Conservation (phyloP, 2,113 vertebrate species). For the Zosterops borbonicus region DNA sequence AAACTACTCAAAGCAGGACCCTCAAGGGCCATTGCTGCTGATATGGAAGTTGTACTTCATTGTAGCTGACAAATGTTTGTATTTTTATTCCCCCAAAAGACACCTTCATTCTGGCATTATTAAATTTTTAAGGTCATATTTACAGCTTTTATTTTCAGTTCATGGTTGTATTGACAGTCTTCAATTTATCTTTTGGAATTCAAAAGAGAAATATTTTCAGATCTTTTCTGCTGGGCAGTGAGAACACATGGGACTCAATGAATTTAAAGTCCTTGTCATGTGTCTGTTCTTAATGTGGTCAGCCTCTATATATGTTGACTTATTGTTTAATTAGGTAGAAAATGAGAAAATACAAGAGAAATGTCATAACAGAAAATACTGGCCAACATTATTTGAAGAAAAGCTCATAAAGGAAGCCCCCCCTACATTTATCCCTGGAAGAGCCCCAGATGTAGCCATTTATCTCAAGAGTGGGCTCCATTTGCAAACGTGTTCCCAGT, state of each 20-base stretch:
- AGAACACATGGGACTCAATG: neutral
- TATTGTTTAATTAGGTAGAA: conserved; percentile 60
- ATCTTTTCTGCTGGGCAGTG: neutral
- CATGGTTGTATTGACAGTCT: neutral
- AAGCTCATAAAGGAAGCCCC: neutral
- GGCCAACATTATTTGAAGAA: neutral
- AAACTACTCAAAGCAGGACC: neutral
- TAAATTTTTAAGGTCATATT: conserved; percentile 27
- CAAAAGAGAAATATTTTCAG: neutral
- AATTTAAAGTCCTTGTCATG: neutral
- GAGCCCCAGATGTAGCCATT: neutral
- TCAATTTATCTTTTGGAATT: neutral
- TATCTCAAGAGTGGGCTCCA: neutral
- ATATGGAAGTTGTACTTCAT: neutral
- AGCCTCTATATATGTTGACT: neutral
- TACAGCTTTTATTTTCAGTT: conserved; percentile 33
- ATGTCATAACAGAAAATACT: neutral
- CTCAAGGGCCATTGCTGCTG: neutral
- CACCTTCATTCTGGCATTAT: neutral
- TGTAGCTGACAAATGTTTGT: neutral
- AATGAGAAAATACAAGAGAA: conserved; percentile 8
- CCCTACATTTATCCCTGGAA: neutral
- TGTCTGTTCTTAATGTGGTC: neutral
- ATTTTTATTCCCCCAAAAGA: conserved; percentile 12
- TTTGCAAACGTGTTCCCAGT: neutral